Evolutionary conservation across 2,888 invertebrate species (phyloP).

Genomic region (Folsomia candida): DNA sequence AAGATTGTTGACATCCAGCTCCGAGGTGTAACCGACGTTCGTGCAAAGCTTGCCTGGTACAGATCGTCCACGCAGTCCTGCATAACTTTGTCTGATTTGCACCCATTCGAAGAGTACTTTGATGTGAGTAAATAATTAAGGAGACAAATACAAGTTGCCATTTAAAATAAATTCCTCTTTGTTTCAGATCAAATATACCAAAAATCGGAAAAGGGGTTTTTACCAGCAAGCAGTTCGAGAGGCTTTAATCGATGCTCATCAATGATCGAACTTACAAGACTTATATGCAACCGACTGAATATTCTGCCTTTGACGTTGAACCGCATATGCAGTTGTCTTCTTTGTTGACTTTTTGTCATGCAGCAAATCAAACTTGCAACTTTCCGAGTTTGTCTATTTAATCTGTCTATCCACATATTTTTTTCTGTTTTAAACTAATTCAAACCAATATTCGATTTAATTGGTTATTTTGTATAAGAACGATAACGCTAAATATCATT

Average conservation of each 20-base stretch:
- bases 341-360: too few species aligned
- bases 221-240: constrained; percentile 45
- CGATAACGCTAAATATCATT: too few species aligned
- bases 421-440: too few species aligned
- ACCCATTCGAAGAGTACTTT: constrained; percentile 39
- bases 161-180: not conserved
- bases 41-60: constrained; percentile 45
- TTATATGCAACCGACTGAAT: too few species aligned
- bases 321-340: too few species aligned
- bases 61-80: constrained; percentile 36
- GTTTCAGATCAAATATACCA: constrained; percentile 38
- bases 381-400: too few species aligned
- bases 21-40: constrained; percentile 23
- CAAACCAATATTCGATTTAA: too few species aligned
- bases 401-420: too few species aligned
- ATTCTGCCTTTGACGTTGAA: too few species aligned
- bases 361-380: too few species aligned
- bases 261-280: constrained; percentile 31
- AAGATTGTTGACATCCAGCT: constrained; percentile 41
- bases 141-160: too few species aligned
- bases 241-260: constrained; percentile 41
- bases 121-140: constrained; percentile 40
- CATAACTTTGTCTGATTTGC: constrained; percentile 37
- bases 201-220: constrained; percentile 30
- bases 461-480: too few species aligned